Conservation (phyloP, 2,888 invertebrate species). For the Dusona sp. region DNA sequence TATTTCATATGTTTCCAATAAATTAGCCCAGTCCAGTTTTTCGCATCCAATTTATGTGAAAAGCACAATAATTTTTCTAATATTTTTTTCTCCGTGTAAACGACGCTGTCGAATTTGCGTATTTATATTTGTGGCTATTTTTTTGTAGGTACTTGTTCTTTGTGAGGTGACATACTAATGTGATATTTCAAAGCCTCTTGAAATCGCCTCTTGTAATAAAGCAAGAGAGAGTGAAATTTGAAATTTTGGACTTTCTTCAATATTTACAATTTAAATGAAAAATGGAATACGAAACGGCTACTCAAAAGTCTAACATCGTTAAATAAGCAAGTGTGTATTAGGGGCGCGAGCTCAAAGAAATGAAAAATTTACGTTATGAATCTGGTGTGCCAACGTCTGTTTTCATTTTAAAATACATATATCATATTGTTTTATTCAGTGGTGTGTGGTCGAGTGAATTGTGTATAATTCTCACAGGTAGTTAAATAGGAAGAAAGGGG, state of each 20-base stretch:
- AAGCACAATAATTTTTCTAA: too few relatives aligned
- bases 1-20: too few relatives aligned
- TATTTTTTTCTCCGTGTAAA: too few relatives aligned
- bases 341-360: slow-evolving; percentile 31
- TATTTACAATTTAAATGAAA: not conserved
- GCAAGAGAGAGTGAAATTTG: not conserved
- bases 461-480: slow-evolving; percentile 67
- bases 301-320: too few relatives aligned
- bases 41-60: too few relatives aligned
- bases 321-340: too few relatives aligned
- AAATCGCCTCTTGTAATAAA: not conserved
- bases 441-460: slow-evolving; percentile 37
- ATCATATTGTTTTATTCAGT: slow-evolving; percentile 30
- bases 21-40: too few relatives aligned
- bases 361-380: not conserved
- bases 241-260: not conserved
- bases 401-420: not conserved
- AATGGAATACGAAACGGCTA: slow-evolving; percentile 54
- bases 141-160: not conserved
- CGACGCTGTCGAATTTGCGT: not conserved
- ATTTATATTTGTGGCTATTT: not conserved
- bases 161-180: not conserved
- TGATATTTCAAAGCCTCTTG: too few relatives aligned
- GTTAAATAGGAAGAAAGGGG: slow-evolving; percentile 21
- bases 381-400: not conserved